Evolutionary conservation across 2,888 invertebrate species (phyloP).

Genomic region (Myathropa florea): DNA sequence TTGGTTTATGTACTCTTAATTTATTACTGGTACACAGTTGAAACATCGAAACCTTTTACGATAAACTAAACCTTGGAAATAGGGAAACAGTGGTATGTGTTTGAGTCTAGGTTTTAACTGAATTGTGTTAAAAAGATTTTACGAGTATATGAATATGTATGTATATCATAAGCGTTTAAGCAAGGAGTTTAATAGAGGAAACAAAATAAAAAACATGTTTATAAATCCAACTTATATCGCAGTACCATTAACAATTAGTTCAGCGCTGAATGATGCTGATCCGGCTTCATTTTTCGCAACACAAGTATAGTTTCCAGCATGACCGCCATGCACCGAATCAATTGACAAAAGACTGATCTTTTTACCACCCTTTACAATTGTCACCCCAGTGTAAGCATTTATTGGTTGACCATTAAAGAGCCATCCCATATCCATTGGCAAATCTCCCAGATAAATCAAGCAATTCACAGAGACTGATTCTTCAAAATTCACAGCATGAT

Average conservation of each 20-base stretch:
- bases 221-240: background rate
- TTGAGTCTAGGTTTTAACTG: background rate
- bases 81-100: background rate
- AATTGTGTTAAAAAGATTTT: background rate
- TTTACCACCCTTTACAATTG: slow-evolving; percentile 80
- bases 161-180: background rate
- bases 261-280: slow-evolving; percentile 80
- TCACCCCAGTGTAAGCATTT: slow-evolving; percentile 76
- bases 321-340: slow-evolving; percentile 84
- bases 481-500: slow-evolving; percentile 86
- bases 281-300: slow-evolving; percentile 84
- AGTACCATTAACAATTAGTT: slow-evolving; percentile 79
- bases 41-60: background rate
- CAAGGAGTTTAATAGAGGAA: slow-evolving; percentile 21
- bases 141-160: background rate
- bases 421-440: slow-evolving; percentile 87
- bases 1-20: background rate
- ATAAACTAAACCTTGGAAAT: no score
- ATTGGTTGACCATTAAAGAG: slow-evolving; percentile 79
- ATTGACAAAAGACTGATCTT: slow-evolving; percentile 85
- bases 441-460: slow-evolving; percentile 86
- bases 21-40: no score
- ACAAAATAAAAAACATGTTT: slow-evolving; percentile 59
- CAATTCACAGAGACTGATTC: slow-evolving; percentile 87
- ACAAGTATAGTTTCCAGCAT: slow-evolving; percentile 86